Evolutionary conservation across 2,113 vertebrate species (phyloP).

Genomic region (Macrotus californicus): DNA sequence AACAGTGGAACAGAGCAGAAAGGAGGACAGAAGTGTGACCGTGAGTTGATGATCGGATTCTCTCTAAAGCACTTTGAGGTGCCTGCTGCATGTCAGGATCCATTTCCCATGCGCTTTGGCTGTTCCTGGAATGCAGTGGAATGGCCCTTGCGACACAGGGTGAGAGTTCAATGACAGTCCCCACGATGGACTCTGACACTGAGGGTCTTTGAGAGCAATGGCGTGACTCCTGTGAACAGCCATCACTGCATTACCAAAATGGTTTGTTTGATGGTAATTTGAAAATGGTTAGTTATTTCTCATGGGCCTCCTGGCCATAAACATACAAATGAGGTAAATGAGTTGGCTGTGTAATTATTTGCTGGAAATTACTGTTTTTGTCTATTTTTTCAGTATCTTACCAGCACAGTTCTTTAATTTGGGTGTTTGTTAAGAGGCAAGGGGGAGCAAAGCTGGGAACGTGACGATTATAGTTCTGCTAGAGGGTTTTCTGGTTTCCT

Average conservation of each 20-base stretch:
- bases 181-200: not conserved
- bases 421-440: not conserved
- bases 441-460: not conserved
- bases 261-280: not conserved
- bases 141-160: not conserved
- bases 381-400: not conserved
- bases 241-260: not conserved
- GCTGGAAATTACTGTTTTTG: not conserved
- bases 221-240: not conserved
- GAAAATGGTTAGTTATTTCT: not conserved
- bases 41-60: not conserved
- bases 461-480: not conserved
- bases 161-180: not conserved
- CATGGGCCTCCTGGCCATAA: not conserved
- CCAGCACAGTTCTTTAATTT: not conserved
- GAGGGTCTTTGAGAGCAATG: not conserved
- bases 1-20: not conserved
- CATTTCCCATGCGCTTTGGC: not conserved
- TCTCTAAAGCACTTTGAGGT: not conserved
- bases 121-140: not conserved
- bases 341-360: not conserved
- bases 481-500: not conserved
- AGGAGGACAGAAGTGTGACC: not conserved
- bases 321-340: not conserved
- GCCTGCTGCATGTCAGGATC: not conserved